Percentiles rank a stretch among this genome's conserved stretches.
Conservation (phyloP, 2,113 vertebrate species). For the rat (Rattus norvegicus) region DNA sequence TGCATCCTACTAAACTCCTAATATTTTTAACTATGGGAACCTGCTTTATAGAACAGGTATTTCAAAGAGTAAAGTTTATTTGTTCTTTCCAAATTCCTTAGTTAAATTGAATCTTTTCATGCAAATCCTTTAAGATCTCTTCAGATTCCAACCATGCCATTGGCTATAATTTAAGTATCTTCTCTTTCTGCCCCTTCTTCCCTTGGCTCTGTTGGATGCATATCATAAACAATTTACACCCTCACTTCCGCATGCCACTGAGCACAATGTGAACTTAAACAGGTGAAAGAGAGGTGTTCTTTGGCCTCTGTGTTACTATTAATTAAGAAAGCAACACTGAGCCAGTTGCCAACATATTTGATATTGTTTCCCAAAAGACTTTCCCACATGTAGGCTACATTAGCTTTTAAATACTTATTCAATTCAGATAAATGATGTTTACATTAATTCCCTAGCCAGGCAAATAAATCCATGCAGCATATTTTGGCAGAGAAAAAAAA, state of each 20-base stretch:
- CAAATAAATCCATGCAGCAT: slow-evolving; percentile 17
- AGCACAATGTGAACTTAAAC: background rate
- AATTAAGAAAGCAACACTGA: background rate
- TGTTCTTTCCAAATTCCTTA: background rate
- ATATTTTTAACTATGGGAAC: background rate
- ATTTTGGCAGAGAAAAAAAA: background rate
- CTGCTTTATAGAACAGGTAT: background rate
- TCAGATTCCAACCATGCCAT: background rate
- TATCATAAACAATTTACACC: background rate
- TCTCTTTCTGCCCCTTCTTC: background rate
- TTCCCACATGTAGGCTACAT: slow-evolving; percentile 6
- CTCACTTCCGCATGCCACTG: background rate
- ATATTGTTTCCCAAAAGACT: slow-evolving; percentile 24
- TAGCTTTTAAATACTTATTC: slow-evolving; percentile 40
- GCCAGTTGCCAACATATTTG: background rate
- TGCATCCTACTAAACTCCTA: background rate
- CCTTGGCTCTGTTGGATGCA: background rate
- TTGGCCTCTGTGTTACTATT: background rate
- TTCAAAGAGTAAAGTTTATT: background rate
- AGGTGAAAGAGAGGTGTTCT: background rate
- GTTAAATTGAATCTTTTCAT: background rate
- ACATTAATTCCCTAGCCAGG: background rate
- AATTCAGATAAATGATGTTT: slow-evolving; percentile 48
- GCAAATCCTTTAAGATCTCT: background rate
- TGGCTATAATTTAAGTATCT: background rate